A percentile compares a stretch with the other conserved stretches of the same genome.
phyloP scores from a whole-genome alignment of 2,113 vertebrate species.

The Actinemys pallida region DNA sequence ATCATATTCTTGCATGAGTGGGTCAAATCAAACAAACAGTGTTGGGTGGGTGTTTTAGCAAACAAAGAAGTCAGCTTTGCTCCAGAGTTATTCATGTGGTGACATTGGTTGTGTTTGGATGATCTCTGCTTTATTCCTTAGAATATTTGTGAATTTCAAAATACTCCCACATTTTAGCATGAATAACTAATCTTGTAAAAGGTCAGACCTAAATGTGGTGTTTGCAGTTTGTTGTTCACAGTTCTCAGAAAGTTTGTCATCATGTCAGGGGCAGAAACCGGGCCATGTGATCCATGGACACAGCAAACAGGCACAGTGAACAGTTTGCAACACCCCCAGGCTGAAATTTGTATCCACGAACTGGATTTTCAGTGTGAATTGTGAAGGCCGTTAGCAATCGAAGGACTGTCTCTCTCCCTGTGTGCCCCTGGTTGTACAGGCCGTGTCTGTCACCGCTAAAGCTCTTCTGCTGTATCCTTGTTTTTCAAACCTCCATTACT shows the following conservation, averaged over 20 bases:
- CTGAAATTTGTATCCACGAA: background rate
- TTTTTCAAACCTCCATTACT: background rate
- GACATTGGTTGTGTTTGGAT: background rate
- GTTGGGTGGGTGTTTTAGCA: conserved; percentile 9
- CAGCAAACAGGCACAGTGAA: background rate
- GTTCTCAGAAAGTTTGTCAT: background rate
- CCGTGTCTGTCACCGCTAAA: no score
- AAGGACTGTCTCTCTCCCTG: no score
- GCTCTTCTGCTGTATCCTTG: no score
- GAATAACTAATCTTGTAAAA: background rate
- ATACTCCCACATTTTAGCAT: background rate
- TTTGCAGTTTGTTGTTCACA: background rate
- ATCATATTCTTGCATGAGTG: background rate
- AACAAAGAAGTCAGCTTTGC: conserved; percentile 1
- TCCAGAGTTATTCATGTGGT: background rate
- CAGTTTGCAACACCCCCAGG: accelerated
- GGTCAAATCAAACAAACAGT: background rate
- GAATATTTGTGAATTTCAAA: background rate
- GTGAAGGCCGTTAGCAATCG: no score
- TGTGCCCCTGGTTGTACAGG: no score
- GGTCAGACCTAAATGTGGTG: accelerated
- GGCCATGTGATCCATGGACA: background rate
- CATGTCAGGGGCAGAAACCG: background rate
- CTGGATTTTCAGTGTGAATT: no score
- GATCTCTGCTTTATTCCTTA: background rate